Evolutionary conservation across 2,888 invertebrate species (phyloP).

Genomic region (Octodonta nipae): DNA sequence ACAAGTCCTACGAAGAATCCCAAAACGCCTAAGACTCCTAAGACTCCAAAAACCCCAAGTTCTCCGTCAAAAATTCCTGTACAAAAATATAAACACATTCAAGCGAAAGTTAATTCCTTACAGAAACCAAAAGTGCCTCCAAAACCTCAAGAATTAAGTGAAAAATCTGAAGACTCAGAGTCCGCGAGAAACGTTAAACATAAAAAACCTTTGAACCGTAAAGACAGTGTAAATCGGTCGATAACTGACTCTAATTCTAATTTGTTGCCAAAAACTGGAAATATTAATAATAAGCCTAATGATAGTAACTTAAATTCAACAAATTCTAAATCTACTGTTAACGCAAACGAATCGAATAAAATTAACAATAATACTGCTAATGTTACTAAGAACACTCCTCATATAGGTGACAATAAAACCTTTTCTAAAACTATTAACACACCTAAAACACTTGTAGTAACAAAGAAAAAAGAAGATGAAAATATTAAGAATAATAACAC

Average conservation of each 20-base stretch:
- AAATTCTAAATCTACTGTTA: not conserved
- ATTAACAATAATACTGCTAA: not conserved
- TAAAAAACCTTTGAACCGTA: conserved; percentile 15
- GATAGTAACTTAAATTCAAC: conserved; percentile 16
- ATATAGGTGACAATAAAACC: not conserved
- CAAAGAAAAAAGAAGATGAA: not conserved
- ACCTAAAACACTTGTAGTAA: not conserved
- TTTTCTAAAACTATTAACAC: not conserved
- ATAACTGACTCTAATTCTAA: conserved; percentile 17
- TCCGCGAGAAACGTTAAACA: conserved; percentile 11
- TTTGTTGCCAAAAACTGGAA: conserved; percentile 15
- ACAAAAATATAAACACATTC: conserved; percentile 29
- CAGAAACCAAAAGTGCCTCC: conserved; percentile 33
- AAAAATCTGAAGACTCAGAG: conserved; percentile 20
- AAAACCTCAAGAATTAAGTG: conserved; percentile 27
- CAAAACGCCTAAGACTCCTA: no score
- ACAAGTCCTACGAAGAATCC: conserved; percentile 23
- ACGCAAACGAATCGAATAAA: not conserved
- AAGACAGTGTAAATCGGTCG: conserved; percentile 20
- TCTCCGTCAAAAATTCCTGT: conserved; percentile 27
- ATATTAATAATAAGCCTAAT: conserved; percentile 14
- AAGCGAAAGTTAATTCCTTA: conserved; percentile 32
- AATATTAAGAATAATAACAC: not conserved
- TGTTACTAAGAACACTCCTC: not conserved
- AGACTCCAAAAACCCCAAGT: conserved; percentile 16